These are phyloP conservation scores for Parapsyche elsis DNA, from an alignment of 1,140 invertebrate genomes.

Conservation along the genomic window DNA sequence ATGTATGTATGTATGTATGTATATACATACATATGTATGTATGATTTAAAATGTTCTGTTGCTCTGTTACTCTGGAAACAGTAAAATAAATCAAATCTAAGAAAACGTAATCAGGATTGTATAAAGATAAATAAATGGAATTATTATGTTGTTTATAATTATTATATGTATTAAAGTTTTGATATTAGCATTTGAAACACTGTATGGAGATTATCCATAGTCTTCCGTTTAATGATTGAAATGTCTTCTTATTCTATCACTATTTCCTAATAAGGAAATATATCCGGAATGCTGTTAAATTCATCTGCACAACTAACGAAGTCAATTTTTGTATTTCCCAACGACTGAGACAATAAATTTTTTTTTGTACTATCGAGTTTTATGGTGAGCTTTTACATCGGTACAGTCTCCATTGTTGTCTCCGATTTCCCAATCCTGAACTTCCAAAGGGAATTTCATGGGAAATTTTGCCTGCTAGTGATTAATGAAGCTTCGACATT, in stretches of 20 bases:
- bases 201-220: not conserved
- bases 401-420: not conserved
- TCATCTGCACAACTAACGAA: not conserved
- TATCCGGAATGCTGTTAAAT: not conserved
- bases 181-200: too few relatives aligned
- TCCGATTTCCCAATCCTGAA: slow-evolving; percentile 2
- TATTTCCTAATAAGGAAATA: not conserved
- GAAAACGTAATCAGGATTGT: too few relatives aligned
- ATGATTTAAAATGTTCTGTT: too few relatives aligned
- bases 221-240: not conserved
- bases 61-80: too few relatives aligned
- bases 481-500: not conserved
- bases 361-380: not conserved
- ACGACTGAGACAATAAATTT: slow-evolving; percentile 7
- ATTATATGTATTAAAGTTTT: too few relatives aligned
- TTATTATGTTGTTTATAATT: too few relatives aligned
- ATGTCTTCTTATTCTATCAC: not conserved
- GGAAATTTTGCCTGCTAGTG: too few relatives aligned
- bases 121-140: too few relatives aligned
- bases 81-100: too few relatives aligned
- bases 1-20: too few relatives aligned
- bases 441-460: not conserved
- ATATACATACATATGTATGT: too few relatives aligned
- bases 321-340: slow-evolving; percentile 16
- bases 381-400: too few relatives aligned